A percentile compares a stretch with the other conserved stretches of the same genome.
These are phyloP conservation scores for Lethrus apterus DNA, from an alignment of 1,140 invertebrate genomes.

Conservation along the genomic window DNA sequence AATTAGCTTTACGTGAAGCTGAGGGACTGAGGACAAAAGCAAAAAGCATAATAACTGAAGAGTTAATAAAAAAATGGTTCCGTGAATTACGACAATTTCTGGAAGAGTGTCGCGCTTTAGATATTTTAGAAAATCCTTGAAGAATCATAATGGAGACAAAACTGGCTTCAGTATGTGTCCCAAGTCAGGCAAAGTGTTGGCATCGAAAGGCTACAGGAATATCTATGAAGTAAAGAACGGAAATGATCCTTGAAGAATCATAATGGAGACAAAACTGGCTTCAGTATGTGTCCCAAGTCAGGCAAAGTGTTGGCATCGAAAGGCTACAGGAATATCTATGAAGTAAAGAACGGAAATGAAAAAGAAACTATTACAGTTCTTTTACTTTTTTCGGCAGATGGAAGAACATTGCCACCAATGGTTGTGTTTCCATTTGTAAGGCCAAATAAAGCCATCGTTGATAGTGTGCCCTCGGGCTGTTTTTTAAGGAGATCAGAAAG, in stretches of 20 bases:
- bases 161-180: conserved; percentile 25
- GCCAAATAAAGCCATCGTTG: not conserved
- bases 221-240: conserved; percentile 22
- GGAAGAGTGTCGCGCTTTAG: conserved; percentile 14
- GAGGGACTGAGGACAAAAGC: conserved; percentile 27
- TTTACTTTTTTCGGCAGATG: conserved; percentile 28
- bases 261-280: conserved; percentile 31
- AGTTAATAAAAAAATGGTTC: conserved; percentile 30
- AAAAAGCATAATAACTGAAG: conserved; percentile 30
- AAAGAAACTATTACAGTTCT: conserved; percentile 36
- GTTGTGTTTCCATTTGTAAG: conserved; percentile 22
- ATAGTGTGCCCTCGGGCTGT: conserved; percentile 26
- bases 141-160: conserved; percentile 27
- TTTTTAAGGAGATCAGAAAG: conserved; percentile 23
- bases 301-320: conserved; percentile 29
- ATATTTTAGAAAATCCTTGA: conserved; percentile 15
- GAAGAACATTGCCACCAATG: conserved; percentile 21
- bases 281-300: conserved; percentile 27
- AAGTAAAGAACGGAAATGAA: conserved; percentile 24
- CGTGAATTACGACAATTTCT: conserved; percentile 20
- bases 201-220: conserved; percentile 20
- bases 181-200: conserved; percentile 20
- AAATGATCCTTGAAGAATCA: not conserved
- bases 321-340: conserved; percentile 30
- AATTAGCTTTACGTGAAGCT: conserved; percentile 20